Evolutionary conservation across 2,888 invertebrate genomes (phyloP).

Genomic region (Tetragonisca angustula): DNA sequence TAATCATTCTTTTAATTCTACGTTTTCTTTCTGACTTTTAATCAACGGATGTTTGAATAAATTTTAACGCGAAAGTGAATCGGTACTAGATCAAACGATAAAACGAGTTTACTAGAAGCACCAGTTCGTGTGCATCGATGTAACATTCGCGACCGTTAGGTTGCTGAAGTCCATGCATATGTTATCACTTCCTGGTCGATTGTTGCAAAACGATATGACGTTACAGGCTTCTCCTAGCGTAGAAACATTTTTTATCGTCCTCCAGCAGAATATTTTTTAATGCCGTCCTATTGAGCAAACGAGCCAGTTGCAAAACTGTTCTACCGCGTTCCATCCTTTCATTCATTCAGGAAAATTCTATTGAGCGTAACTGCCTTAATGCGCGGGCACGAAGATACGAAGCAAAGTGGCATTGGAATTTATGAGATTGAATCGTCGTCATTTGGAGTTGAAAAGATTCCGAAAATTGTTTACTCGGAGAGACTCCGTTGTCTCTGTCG

Average conservation of each 20-base stretch:
- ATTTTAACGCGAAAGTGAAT: background rate
- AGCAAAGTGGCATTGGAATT: background rate
- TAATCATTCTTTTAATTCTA: no score
- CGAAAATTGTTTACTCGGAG: background rate
- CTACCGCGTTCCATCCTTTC: background rate
- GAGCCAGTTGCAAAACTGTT: background rate
- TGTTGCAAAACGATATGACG: background rate
- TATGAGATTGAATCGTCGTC: background rate
- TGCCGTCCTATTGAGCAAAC: background rate
- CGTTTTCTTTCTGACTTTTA: no score
- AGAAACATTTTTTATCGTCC: background rate
- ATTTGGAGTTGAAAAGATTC: background rate
- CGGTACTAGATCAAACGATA: background rate
- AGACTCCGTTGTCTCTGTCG: background rate
- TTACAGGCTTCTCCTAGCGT: background rate
- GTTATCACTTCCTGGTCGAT: constrained; percentile 1
- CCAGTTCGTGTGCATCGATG: background rate
- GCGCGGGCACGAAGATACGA: background rate
- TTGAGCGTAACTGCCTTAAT: background rate
- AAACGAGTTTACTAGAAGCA: no score
- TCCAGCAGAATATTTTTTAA: background rate
- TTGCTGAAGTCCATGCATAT: background rate
- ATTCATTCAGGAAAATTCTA: background rate
- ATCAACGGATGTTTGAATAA: background rate
- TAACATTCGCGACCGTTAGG: background rate